Percentiles rank a stretch among this genome's conserved stretches.
Conservation (phyloP, 2,888 invertebrate genomes). For the Thysanoteuthis rhombus region DNA sequence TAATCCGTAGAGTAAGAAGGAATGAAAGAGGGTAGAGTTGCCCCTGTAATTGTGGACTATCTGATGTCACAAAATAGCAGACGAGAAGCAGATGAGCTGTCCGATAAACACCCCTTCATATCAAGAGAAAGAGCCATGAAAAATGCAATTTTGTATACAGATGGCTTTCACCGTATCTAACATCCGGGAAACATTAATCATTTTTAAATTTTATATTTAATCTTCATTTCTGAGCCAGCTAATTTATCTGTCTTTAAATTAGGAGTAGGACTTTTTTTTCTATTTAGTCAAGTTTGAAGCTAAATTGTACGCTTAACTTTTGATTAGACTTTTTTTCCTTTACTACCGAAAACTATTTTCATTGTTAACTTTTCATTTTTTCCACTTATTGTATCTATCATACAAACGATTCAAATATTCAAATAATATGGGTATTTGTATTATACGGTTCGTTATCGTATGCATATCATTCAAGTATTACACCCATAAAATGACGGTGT, state of each 20-base stretch:
- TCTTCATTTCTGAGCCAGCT: not conserved
- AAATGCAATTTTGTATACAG: not conserved
- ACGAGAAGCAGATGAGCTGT: not conserved
- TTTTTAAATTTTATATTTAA: not conserved
- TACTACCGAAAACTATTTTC: too few species aligned
- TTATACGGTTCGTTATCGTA: too few species aligned
- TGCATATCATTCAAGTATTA: too few species aligned
- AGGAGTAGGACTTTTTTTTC: not conserved
- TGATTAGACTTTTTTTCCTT: too few species aligned
- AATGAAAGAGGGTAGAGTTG: not conserved
- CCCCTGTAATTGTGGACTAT: not conserved
- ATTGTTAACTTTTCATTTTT: too few species aligned
- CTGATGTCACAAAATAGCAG: not conserved
- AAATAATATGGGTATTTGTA: too few species aligned
- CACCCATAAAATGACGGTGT: too few species aligned
- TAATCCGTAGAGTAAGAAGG: not conserved
- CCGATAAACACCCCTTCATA: not conserved
- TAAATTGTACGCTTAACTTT: too few species aligned
- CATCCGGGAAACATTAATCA: not conserved
- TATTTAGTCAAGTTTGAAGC: too few species aligned
- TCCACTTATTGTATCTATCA: too few species aligned
- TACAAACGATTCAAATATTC: too few species aligned
- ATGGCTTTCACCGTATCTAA: not conserved
- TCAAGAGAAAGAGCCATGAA: not conserved
- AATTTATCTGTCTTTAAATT: not conserved